Conservation (phyloP, 2,113 vertebrate species). For the Chamaea fasciata region DNA sequence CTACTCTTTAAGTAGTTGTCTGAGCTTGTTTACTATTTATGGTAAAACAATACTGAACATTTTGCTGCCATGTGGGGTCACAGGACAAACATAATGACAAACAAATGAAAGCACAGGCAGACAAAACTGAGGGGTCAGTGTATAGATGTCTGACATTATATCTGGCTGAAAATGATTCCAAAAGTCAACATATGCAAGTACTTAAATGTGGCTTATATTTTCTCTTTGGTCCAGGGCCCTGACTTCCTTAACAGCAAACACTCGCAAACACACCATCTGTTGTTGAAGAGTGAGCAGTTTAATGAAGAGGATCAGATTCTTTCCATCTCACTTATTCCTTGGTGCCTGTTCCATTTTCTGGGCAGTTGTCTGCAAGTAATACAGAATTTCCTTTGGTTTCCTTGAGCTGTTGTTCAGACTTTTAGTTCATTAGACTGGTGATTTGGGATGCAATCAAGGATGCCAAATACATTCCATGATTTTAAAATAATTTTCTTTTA, state of each 20-base stretch:
- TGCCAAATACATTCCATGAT: not conserved
- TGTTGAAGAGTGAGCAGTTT: constrained; percentile 22
- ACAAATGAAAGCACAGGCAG: not conserved
- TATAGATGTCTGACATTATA: not conserved
- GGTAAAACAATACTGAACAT: not conserved
- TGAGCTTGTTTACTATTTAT: not conserved
- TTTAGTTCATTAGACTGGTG: not conserved
- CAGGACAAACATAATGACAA: not conserved
- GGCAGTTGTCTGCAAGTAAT: not conserved
- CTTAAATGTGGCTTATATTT: constrained; percentile 32
- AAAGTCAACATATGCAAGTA: constrained; percentile 43
- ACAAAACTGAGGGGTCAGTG: not conserved
- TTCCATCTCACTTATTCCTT: constrained; percentile 12
- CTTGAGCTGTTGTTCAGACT: not conserved
- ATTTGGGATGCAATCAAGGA: not conserved
- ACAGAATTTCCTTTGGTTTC: not conserved
- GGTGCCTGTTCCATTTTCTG: not conserved
- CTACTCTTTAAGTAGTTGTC: not conserved
- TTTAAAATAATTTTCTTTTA: not conserved
- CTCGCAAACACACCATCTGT: constrained; percentile 9
- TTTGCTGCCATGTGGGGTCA: not conserved
- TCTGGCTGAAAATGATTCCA: not conserved
- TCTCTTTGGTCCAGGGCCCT: constrained; percentile 28
- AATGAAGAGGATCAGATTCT: constrained; percentile 36
- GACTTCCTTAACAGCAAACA: constrained; percentile 30